Evolutionary conservation across 2,113 vertebrate species (phyloP).

Genomic region (Nothoprocta perdicaria): DNA sequence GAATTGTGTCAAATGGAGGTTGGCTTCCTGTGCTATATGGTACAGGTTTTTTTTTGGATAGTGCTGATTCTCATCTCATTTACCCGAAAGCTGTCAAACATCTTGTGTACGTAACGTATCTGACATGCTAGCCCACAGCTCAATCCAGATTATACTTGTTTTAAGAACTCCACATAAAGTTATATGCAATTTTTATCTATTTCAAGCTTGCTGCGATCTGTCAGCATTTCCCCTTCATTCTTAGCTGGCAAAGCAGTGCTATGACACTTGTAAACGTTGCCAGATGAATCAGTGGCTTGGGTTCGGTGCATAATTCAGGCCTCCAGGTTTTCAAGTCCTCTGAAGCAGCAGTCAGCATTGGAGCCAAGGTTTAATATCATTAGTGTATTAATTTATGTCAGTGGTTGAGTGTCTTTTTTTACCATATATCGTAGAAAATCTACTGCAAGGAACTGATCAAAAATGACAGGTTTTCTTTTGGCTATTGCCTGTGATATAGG

Average conservation of each 20-base stretch:
- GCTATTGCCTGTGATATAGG: not conserved
- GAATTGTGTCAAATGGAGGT: not conserved
- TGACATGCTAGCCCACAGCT: not conserved
- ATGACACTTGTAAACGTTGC: slow-evolving; percentile 46
- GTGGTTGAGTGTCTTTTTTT: not conserved
- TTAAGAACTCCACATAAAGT: not conserved
- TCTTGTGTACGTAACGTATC: not conserved
- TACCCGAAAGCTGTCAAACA: slow-evolving; percentile 4
- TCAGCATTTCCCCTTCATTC: slow-evolving; percentile 37
- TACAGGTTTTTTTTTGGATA: not conserved
- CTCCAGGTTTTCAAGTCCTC: slow-evolving; percentile 10
- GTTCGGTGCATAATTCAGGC: slow-evolving; percentile 40
- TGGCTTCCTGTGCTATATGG: not conserved
- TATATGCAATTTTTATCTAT: slow-evolving; percentile 16
- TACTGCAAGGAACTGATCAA: slow-evolving; percentile 48
- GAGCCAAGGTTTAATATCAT: slow-evolving; percentile 56
- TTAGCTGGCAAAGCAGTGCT: slow-evolving; percentile 40
- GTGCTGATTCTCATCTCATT: slow-evolving; percentile 4
- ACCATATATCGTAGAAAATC: slow-evolving; percentile 49
- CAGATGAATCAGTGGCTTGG: slow-evolving; percentile 24
- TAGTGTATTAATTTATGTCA: slow-evolving; percentile 59
- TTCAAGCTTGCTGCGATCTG: slow-evolving; percentile 15
- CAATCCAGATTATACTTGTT: not conserved
- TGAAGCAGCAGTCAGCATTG: slow-evolving; percentile 14
- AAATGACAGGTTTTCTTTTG: slow-evolving; percentile 44